Evolutionary conservation across 1,140 invertebrate species (phyloP).

Genomic region (Danaus melanippus): DNA sequence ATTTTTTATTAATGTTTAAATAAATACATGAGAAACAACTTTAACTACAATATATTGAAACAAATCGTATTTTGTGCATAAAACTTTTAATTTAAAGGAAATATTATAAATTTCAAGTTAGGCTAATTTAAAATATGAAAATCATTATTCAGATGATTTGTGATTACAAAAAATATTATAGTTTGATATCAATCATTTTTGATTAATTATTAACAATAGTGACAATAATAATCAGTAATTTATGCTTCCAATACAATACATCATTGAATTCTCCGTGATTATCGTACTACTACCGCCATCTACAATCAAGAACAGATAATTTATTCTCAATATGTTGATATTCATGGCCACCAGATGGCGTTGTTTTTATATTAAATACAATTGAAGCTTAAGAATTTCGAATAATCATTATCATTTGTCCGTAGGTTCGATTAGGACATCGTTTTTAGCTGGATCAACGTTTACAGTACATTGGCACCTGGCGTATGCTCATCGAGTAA

Average conservation of each 20-base stretch:
- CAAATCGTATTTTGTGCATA: no score
- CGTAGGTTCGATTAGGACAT: conserved; percentile 83
- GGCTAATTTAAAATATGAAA: no score
- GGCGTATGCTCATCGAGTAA: conserved; percentile 93
- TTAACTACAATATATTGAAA: no score
- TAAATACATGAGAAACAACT: neutral
- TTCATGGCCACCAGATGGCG: conserved; percentile 8
- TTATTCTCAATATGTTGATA: neutral
- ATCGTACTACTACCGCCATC: conserved; percentile 3
- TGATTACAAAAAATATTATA: no score
- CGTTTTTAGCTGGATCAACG: conserved; percentile 84
- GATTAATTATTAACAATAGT: neutral
- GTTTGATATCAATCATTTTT: no score
- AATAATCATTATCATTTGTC: conserved; percentile 46
- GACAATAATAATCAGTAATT: neutral
- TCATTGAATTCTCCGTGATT: no score
- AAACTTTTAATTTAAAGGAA: no score
- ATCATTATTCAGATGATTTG: no score
- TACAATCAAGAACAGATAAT: neutral
- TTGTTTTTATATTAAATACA: neutral
- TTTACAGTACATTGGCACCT: conserved; percentile 96
- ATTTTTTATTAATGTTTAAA: conserved; percentile 5
- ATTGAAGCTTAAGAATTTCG: neutral
- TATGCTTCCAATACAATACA: no score
- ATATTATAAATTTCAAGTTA: no score